A percentile compares a stretch with the other conserved stretches of the same genome.
Conservation (phyloP, 2,888 invertebrate genomes). For the Drepanosiphum platanoidis region DNA sequence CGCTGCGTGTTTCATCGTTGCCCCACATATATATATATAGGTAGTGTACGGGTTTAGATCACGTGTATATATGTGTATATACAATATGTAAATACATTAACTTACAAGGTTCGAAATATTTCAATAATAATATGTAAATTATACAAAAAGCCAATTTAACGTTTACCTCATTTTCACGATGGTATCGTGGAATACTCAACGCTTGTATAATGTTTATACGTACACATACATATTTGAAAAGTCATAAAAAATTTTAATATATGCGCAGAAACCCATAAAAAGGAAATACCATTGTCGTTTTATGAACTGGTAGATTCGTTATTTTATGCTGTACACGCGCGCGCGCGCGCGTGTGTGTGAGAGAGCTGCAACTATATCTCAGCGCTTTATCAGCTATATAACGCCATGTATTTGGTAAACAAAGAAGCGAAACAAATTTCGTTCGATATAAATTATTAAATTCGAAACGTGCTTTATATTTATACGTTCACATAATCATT, state of each 20-base stretch:
- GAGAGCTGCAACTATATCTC: not conserved
- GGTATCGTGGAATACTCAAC: not conserved
- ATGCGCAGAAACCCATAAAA: slow-evolving; percentile 45
- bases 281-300: slow-evolving; percentile 52
- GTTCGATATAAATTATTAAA: slow-evolving; percentile 8
- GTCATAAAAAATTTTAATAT: slow-evolving; percentile 38
- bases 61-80: not conserved
- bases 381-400: not conserved
- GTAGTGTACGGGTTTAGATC: no score
- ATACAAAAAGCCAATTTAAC: slow-evolving; percentile 1
- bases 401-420: not conserved
- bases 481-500: not conserved
- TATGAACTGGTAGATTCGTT: slow-evolving; percentile 38
- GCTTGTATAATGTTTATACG: not conserved
- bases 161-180: slow-evolving; percentile 39
- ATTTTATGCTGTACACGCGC: slow-evolving; percentile 6
- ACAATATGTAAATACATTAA: not conserved
- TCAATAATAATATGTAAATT: slow-evolving; percentile 36
- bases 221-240: slow-evolving; percentile 1
- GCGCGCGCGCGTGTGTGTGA: not conserved
- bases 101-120: not conserved
- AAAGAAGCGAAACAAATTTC: slow-evolving; percentile 27
- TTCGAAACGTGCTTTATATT: not conserved
- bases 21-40: not conserved
- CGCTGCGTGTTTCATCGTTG: not conserved